Base-by-base conservation (phyloP, 2,797 vertebrate species). In the Coregonus suidteri region DNA sequence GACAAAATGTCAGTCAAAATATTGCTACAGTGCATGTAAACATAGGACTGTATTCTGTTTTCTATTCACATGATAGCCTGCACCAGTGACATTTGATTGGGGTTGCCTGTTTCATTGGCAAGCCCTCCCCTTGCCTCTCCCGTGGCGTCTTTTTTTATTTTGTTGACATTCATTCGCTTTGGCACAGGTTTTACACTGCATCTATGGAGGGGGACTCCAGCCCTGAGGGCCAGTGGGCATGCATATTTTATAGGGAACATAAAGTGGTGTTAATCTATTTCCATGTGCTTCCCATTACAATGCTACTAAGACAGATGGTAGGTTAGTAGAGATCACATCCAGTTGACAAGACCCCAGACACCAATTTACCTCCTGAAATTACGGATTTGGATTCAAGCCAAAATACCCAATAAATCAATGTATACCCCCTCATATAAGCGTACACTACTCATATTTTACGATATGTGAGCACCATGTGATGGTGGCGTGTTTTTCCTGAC, bases 251-350 rank as follows among this genome's bases (percentile, higher is more conserved):
- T 30, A 52, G 65, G 52, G 25, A 11, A 79, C 25, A 11, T 41
- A 34, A 75, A 31, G 52, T n/a, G 25, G 78, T 41, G 56, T 66
- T 66, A 35, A 65, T 75, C 54, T 69, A 18, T 11, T 67, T n/a
- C 47, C 73, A 75, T 62, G 73, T 79, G 53, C 51, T 62, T 52
- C 25, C 37, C 65, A 74, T 78, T 74, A 74, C 31, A 25, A n/a
- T 3, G 51, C 34, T 73, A 73, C 71, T 54, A 71, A 41, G 20
- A 68, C 47, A 52, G 54, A 20, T 25, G 37, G 7, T 20, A 11
- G 59, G 6, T 11, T 25, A 11, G 30, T 9, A 35, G 65, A 37
- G 20, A 69, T 59, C 72, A 66, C n/a, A 69, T 47, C 65, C 72
- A 74, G 52, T 62, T 73, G 59, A 77, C 75, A 70, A 20, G 13